Evolutionary conservation across 2,888 invertebrate species (phyloP), one percentile per base, ranked within the genome.

Genomic region (Nomada fabriciana): DNA sequence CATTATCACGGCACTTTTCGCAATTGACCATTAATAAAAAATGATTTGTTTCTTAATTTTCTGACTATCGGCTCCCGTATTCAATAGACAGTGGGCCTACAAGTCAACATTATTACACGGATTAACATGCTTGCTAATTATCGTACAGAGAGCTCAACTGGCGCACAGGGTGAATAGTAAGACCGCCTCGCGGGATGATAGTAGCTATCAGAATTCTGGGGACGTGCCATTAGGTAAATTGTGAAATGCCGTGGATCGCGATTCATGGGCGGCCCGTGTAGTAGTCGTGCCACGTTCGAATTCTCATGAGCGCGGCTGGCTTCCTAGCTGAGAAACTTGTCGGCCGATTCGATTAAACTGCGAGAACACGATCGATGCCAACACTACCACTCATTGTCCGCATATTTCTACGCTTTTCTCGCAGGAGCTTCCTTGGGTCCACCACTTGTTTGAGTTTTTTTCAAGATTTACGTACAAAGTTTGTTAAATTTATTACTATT

Each of bases 201-300:
- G 86, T 82, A 83, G 84, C 84, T 89, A 90, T 91, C 89, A 87
- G 84, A 88, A 91, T 90, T 91, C 90, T 76, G 82, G 82, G 84
- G 89, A 89, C 90, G 90, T 90, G 85, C 84, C 82, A 88, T 91
- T 91, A 91, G 87, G 91, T 90, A 91, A 91, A 90, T 91, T 87
- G 88, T 88, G 89, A 89, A 90, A 90, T 87, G 84, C 80, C 85
- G 79, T 78, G 84, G 86, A 89, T 89, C 82, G 82, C 80, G 69
- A 76, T 72, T 75, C 74, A 70, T 69, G 64, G 81, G 67, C 61
- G 64, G 68, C 36, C 80, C 80, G 78, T 76, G 81, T 61, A 89
- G 82, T 61, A 89, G 82, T 88, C 90, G 72, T 65, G 72, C 90
- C 90, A 89, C 88, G 90, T 91, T 83, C 84, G 75, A 86, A 89